Base-by-base conservation (phyloP, 1,140 invertebrate genomes). In the Ectropis grisescens region DNA sequence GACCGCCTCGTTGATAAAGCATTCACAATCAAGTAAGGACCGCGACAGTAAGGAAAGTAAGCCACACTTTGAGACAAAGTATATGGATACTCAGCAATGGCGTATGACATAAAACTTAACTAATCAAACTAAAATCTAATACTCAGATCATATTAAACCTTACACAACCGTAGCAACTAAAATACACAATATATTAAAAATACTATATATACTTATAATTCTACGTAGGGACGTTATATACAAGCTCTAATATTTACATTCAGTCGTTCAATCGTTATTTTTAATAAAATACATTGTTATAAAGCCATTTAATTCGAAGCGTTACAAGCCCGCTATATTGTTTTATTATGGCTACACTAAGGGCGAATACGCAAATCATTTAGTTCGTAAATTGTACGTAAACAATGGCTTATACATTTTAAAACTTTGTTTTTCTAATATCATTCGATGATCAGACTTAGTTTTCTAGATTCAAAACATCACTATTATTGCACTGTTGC, bases 311-410 rank as follows among this genome's bases (percentile, higher is more conserved):
- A n/a, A n/a, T n/a, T n/a, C n/a, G n/a, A n/a, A n/a, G n/a, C n/a
- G n/a, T n/a, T n/a, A n/a, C n/a, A n/a, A n/a, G n/a, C 16, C 8
- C 8, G 16, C 8, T 4, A 19, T 4, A 19, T 4, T 4, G 16
- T 8, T 4, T 53, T 67, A 67, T 59, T 59, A 67, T 67, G 62
- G 62, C 62, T 62, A 55, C 47, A 51, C 34, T 40, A n/a, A 46
- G 47, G 39, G 45, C 43, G 34, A 52, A 49, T 32, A 41, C 41
- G 41, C 45, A 46, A 48, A 49, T 44, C 37, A 38, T 19, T 19
- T 19, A 19, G 16, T 37, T 38, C 35, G 37, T 41, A 45, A 44
- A 54, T 66, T 66, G 55, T 61, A 66, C 58, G 47, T 23, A 30
- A 46, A 40, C 22, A 36, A 52, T 55, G 56, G 52, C 48, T 52